phyloP scores from a whole-genome alignment of 2,113 vertebrate species.

The Terrapene triunguis region DNA sequence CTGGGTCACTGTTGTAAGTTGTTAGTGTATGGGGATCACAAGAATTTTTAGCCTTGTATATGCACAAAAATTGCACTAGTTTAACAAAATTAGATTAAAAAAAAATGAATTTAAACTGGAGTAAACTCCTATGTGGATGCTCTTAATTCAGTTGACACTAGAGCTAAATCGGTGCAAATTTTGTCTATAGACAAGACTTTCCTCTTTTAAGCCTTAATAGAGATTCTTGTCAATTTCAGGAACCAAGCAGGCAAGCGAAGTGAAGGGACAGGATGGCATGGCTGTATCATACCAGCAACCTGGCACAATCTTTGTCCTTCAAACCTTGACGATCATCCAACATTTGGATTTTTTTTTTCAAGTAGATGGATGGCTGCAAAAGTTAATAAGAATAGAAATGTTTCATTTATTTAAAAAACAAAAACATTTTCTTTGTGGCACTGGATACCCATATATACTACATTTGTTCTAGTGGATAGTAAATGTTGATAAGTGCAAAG shows the following conservation, averaged over 20 bases:
- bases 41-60: neutral
- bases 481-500: neutral
- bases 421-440: neutral
- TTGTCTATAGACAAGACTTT: constrained; percentile 26
- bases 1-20: constrained; percentile 14
- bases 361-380: neutral
- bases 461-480: neutral
- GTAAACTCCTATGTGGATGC: neutral
- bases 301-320: neutral
- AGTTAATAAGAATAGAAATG: neutral
- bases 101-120: neutral
- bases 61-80: fast-evolving
- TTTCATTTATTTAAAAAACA: neutral
- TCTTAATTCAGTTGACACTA: neutral
- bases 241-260: constrained; percentile 12
- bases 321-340: neutral
- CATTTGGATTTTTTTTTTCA: neutral
- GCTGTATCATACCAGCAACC: neutral
- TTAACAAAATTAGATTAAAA: constrained; percentile 14
- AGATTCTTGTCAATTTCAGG: constrained; percentile 14
- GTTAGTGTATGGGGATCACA: neutral
- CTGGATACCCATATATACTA: neutral
- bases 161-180: constrained; percentile 7
- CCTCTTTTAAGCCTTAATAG: neutral
- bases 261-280: neutral